Percentiles rank a stretch among this genome's conserved stretches.
These are phyloP conservation scores for Pachyramphus minor DNA, from an alignment of 2,113 vertebrate genomes.

Conservation along the genomic window DNA sequence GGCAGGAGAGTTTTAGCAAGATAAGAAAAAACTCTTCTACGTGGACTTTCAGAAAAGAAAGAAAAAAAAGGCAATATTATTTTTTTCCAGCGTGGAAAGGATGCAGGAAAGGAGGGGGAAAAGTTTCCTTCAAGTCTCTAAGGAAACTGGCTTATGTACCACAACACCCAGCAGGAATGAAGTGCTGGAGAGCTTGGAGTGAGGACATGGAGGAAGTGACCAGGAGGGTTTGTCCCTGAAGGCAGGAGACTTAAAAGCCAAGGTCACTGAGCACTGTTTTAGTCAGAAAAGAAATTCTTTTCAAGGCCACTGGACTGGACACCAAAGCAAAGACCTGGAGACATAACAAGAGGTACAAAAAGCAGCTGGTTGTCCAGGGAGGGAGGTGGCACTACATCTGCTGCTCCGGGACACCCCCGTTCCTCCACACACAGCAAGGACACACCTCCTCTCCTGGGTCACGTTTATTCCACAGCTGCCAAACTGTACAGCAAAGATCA, in stretches of 20 bases:
- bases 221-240: background rate
- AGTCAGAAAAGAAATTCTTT: background rate
- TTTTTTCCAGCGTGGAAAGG: slow-evolving; percentile 39
- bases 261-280: background rate
- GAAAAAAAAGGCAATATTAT: background rate
- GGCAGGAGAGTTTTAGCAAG: slow-evolving; percentile 54
- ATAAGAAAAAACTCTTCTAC: slow-evolving; percentile 54
- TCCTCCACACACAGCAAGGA: background rate
- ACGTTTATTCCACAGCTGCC: background rate
- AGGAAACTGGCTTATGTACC: background rate
- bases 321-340: background rate
- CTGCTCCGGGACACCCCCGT: rapidly evolving
- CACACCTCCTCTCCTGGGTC: background rate
- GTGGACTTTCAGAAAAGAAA: slow-evolving; percentile 23
- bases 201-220: background rate
- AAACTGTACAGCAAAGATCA: background rate
- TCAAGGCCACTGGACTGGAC: background rate
- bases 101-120: slow-evolving; percentile 24
- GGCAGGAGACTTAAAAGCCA: background rate
- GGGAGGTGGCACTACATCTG: rapidly evolving
- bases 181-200: background rate
- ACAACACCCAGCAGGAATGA: background rate
- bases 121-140: slow-evolving; percentile 27
- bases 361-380: background rate
- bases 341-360: background rate